Conservation (phyloP, 2,888 invertebrate species). For the Hypomecis atomaria region DNA sequence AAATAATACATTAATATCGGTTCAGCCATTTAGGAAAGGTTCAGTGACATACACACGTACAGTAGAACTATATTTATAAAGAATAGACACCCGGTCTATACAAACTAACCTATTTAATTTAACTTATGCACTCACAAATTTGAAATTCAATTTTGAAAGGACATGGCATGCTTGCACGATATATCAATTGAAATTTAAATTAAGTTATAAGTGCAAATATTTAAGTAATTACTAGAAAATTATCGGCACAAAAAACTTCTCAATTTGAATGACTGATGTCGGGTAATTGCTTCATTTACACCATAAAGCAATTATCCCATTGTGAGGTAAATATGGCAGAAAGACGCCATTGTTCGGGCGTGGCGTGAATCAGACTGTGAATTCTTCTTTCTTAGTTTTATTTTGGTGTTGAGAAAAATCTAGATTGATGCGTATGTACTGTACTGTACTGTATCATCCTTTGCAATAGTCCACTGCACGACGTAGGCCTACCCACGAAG, state of each 20-base stretch:
- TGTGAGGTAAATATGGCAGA: conserved; percentile 20
- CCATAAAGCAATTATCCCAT: conserved; percentile 24
- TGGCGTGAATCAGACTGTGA: conserved; percentile 18
- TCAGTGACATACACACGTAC: no score
- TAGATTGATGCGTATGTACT: conserved; percentile 3
- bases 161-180: not conserved
- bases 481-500: no score
- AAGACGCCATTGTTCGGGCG: conserved; percentile 14
- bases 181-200: not conserved
- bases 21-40: no score
- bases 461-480: no score
- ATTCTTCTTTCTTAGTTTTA: conserved; percentile 6
- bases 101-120: no score
- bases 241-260: conserved; percentile 9
- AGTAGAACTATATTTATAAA: no score
- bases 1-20: no score
- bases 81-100: no score
- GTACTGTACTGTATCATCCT: no score
- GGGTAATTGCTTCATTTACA: conserved; percentile 32
- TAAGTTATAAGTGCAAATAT: no score
- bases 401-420: not conserved
- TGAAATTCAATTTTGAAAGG: no score
- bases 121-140: no score
- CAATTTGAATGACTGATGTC: conserved; percentile 27
- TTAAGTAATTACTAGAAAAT: not conserved